Evolutionary conservation across 2,888 invertebrate genomes (phyloP).

Genomic region (Melieria omissa): DNA sequence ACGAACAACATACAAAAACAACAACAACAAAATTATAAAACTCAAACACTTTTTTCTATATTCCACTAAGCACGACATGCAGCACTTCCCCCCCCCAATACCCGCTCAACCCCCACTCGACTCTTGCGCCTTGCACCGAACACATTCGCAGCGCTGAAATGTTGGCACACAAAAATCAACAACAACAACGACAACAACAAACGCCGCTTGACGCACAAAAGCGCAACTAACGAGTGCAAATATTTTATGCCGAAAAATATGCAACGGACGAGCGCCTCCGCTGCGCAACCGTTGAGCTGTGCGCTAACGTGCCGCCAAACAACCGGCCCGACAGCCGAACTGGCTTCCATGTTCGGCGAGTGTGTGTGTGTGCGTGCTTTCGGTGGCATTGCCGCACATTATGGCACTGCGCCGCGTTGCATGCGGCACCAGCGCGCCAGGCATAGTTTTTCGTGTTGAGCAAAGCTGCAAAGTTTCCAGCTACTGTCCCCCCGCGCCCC

Average conservation of each 20-base stretch:
- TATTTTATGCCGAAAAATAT: conserved; percentile 43
- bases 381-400: conserved; percentile 46
- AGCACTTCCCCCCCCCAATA: too few relatives aligned
- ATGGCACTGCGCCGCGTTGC: conserved; percentile 48
- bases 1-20: too few relatives aligned
- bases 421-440: conserved; percentile 34
- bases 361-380: background rate
- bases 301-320: conserved; percentile 1
- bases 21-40: too few relatives aligned
- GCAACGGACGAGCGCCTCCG: background rate
- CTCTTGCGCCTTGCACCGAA: too few relatives aligned
- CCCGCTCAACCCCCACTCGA: too few relatives aligned
- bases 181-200: conserved; percentile 43
- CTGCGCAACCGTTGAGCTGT: background rate
- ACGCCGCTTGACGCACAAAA: conserved; percentile 39
- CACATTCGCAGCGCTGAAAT: too few relatives aligned
- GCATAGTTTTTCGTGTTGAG: too few relatives aligned
- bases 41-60: too few relatives aligned
- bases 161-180: background rate
- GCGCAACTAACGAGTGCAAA: conserved; percentile 29
- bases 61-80: too few relatives aligned
- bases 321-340: background rate
- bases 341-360: conserved; percentile 3
- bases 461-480: too few relatives aligned
- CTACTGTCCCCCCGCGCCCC: too few relatives aligned